phyloP scores from a whole-genome alignment of 2,797 vertebrate genomes.

The Acanthopagrus latus region DNA sequence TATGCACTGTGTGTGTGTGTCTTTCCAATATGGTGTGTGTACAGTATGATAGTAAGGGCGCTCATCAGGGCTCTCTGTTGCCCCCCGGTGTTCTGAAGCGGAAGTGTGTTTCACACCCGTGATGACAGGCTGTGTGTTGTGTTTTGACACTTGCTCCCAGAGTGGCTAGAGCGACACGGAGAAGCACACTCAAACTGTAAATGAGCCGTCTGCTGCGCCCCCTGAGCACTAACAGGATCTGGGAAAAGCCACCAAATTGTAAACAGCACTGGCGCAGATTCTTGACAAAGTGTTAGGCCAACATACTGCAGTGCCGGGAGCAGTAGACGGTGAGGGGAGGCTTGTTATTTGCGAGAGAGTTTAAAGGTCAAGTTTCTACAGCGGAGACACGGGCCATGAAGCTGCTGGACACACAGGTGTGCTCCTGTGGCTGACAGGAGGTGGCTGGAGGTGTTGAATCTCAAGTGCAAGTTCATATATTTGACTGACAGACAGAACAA shows the following conservation, averaged over 20 bases:
- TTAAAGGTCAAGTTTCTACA: slow-evolving; percentile 41
- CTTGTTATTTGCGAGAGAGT: slow-evolving; percentile 3
- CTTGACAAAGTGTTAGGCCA: slow-evolving; percentile 48
- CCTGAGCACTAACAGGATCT: slow-evolving; percentile 45
- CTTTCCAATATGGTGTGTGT: background rate
- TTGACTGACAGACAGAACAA: background rate
- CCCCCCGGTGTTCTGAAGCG: slow-evolving; percentile 55
- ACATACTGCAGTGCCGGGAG: slow-evolving; percentile 34
- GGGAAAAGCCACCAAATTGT: slow-evolving; percentile 54
- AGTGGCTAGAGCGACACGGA: slow-evolving; percentile 67
- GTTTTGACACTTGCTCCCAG: slow-evolving; percentile 75
- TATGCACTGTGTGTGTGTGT: too few species aligned
- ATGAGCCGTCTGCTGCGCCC: slow-evolving; percentile 61
- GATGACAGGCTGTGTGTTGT: slow-evolving; percentile 57
- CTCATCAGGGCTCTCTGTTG: slow-evolving; percentile 46
- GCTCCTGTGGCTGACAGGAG: background rate
- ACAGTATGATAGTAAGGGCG: background rate
- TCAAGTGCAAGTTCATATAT: background rate
- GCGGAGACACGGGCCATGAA: slow-evolving; percentile 16
- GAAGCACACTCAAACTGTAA: slow-evolving; percentile 72
- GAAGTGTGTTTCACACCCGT: slow-evolving; percentile 60
- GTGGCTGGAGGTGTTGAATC: background rate
- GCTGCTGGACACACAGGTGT: background rate
- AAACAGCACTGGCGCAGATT: slow-evolving; percentile 46
- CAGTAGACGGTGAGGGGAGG: slow-evolving; percentile 8